phyloP scores from a whole-genome alignment of 2,797 vertebrate species.

The Epinephelus coioides region DNA sequence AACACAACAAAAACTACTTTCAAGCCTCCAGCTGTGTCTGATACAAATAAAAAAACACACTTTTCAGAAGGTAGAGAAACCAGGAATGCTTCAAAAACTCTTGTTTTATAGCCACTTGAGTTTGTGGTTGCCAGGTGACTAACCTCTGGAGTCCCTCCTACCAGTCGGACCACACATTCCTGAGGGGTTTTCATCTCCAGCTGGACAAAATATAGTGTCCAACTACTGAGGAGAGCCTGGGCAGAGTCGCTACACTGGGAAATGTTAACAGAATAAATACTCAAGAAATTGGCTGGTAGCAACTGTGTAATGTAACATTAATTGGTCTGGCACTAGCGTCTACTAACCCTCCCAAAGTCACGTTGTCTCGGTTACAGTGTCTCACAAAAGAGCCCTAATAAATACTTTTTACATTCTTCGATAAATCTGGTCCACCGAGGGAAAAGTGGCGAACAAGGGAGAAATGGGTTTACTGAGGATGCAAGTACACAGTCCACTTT shows the following conservation, averaged over 20 bases:
- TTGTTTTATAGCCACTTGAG: slow-evolving; percentile 29
- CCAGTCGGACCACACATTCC: slow-evolving; percentile 57
- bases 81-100: slow-evolving; percentile 36
- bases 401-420: slow-evolving; percentile 67
- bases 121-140: slow-evolving; percentile 52
- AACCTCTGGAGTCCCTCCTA: slow-evolving; percentile 20
- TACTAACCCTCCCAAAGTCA: slow-evolving; percentile 29
- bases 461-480: not conserved
- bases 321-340: slow-evolving; percentile 51
- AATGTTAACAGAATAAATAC: slow-evolving; percentile 34
- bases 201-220: slow-evolving; percentile 22
- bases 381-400: slow-evolving; percentile 50
- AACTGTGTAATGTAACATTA: slow-evolving; percentile 34
- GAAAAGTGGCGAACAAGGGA: slow-evolving; percentile 40
- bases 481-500: slow-evolving; percentile 5
- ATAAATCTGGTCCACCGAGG: slow-evolving; percentile 55
- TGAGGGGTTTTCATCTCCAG: slow-evolving; percentile 49
- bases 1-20: slow-evolving; percentile 10
- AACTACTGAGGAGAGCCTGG: not conserved
- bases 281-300: slow-evolving; percentile 37
- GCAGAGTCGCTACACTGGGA: slow-evolving; percentile 14
- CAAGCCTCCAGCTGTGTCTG: slow-evolving; percentile 13
- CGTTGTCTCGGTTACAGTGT: slow-evolving; percentile 30
- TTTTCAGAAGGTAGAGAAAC: slow-evolving; percentile 1
- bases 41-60: slow-evolving; percentile 19